Percentiles rank a stretch among this genome's conserved stretches.
These are phyloP conservation scores for Symphodus melops DNA, from an alignment of 2,113 vertebrate species.

Conservation along the genomic window DNA sequence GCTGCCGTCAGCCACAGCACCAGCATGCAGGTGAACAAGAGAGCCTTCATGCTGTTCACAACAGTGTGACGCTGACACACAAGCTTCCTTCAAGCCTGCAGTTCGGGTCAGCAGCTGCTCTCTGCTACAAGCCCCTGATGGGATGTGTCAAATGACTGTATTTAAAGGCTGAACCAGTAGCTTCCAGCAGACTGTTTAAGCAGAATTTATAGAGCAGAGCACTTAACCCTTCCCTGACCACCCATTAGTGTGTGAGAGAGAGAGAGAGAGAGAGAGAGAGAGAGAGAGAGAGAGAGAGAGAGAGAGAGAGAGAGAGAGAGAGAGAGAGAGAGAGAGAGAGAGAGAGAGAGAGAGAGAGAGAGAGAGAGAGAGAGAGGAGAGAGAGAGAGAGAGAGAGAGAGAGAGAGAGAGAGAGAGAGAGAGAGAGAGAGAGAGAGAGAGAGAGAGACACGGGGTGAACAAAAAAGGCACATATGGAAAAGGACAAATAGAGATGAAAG, in stretches of 20 bases:
- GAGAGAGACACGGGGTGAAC: constrained; percentile 20
- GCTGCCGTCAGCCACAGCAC: constrained; percentile 84
- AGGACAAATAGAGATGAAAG: constrained; percentile 28
- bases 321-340: constrained; percentile 27
- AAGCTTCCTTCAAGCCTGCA: constrained; percentile 38
- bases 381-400: no score
- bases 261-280: constrained; percentile 12
- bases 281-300: constrained; percentile 2
- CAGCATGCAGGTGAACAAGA: constrained; percentile 83
- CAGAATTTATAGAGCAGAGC: constrained; percentile 85
- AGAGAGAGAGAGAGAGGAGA: constrained; percentile 5
- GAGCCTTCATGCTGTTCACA: constrained; percentile 73
- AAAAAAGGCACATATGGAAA: constrained; percentile 38
- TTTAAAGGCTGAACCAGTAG: constrained; percentile 93
- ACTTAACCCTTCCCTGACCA: constrained; percentile 91
- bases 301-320: constrained; percentile 12
- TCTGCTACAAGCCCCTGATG: constrained; percentile 75
- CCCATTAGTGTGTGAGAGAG: constrained; percentile 36
- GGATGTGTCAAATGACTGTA: constrained; percentile 90
- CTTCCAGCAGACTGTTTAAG: constrained; percentile 88
- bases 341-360: constrained; percentile 16
- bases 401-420: constrained; percentile 3
- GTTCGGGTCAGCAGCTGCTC: constrained; percentile 58
- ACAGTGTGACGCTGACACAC: constrained; percentile 46
- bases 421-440: constrained; percentile 20